Conservation (phyloP, 2,113 vertebrate species). For the Pao palembangensis region DNA sequence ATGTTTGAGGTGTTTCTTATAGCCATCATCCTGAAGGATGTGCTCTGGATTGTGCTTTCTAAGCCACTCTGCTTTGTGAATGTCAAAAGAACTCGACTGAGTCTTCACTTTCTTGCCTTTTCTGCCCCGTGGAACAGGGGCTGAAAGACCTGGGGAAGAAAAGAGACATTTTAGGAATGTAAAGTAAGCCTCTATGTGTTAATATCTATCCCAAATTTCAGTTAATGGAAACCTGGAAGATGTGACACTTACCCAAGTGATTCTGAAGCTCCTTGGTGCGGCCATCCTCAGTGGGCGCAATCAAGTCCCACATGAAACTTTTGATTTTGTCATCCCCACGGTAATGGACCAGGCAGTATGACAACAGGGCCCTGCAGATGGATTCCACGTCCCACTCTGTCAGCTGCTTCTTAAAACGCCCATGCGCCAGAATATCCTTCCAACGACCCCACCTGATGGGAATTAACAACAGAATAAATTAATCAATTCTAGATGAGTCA, state of each 20-base stretch:
- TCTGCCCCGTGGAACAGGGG: constrained; percentile 93
- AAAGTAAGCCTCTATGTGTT: not conserved
- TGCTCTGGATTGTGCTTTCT: constrained; percentile 97
- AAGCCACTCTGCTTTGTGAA: constrained; percentile 98
- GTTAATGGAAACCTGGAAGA: not conserved
- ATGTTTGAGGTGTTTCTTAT: constrained; percentile 98
- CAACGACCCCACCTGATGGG: constrained; percentile 90
- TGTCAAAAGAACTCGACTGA: constrained; percentile 94
- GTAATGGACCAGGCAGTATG: constrained; percentile 96
- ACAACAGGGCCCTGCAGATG: constrained; percentile 90
- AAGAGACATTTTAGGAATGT: not conserved
- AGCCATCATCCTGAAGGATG: constrained; percentile 95
- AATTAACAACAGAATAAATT: not conserved
- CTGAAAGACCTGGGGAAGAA: constrained; percentile 81
- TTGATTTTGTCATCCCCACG: constrained; percentile 98
- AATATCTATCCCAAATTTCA: no score
- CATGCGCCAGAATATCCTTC: constrained; percentile 94
- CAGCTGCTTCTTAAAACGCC: constrained; percentile 95
- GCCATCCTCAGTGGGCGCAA: constrained; percentile 92
- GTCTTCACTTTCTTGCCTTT: constrained; percentile 98
- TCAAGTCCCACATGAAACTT: constrained; percentile 99
- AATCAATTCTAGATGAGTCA: no score
- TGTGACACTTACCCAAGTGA: constrained; percentile 79
- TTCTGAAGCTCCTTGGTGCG: constrained; percentile 93
- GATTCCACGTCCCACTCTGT: constrained; percentile 94